Evolutionary conservation across 35 echinoderm and acorn worm species (phyloP), one percentile per base, ranked within the genome.

Genomic region (Ptychodera flava): DNA sequence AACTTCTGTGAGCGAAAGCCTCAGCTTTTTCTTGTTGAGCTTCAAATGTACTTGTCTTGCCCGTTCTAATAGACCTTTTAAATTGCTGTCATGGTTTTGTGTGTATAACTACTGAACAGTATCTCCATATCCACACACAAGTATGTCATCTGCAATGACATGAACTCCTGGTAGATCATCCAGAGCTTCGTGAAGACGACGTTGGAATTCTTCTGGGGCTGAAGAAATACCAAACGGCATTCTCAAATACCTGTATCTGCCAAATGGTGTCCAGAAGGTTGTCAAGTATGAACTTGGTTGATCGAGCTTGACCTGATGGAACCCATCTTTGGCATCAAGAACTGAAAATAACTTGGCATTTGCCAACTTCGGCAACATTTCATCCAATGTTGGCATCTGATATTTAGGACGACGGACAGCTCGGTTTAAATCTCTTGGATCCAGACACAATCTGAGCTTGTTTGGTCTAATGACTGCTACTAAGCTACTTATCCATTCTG

Each of bases 191-290:
- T 87, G 6, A 27, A 79, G 0, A 79, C 85, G 33, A 33, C 75
- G 64, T 30, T 87, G 64, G 32, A 84, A 92, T 76, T 88, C 85
- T 78, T 91, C 91, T n/a, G 91, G 91, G 0, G 91, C 64, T 45
- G 77, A 33, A 31, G 34, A 32, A 28, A 86, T 86, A 37, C 85
- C 90, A 52, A 86, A 87, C 32, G 80, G 81, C 81, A 88, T 84
- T 78, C 81, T 77, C 16, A 37, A 37, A 16, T 77, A 93, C 30
- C 87, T 83, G 36, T 93, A 93, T 0, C 91, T 53, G 0, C 89
- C 92, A 85, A 94, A 93, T 88, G 92, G 88, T 29, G 87, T 89
- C 31, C 79, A 38, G 33, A 94, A 87, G 0, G 85, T 91, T 1
- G 88, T 91, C 0, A 94, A 77, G 36, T 85, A 83, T 35, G 80